A percentile compares a stretch with the other conserved stretches of the same genome.
Evolutionary conservation across 1,140 invertebrate genomes (phyloP).

Genomic region (Uloborus diversus): DNA sequence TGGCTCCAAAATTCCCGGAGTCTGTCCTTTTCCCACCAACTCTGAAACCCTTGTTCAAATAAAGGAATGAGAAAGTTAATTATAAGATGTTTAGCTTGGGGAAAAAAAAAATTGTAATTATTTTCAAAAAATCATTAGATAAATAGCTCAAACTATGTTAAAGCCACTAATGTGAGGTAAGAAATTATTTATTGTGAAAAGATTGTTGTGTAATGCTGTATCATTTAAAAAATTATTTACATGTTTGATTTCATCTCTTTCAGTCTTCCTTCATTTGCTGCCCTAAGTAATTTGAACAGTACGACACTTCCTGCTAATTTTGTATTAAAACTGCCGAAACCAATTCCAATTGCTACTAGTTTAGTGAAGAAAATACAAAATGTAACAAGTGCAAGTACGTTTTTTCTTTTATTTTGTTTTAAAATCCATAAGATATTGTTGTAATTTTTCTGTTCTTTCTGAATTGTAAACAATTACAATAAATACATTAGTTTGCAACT

Average conservation of each 20-base stretch:
- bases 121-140: too few relatives aligned
- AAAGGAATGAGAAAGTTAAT: too few relatives aligned
- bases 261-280: conserved; percentile 79
- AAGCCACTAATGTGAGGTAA: too few relatives aligned
- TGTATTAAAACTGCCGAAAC: conserved; percentile 84
- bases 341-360: conserved; percentile 83
- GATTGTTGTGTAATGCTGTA: too few relatives aligned
- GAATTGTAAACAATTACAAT: not conserved
- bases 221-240: not conserved
- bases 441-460: not conserved
- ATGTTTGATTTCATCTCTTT: not conserved
- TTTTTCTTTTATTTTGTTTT: conserved; percentile 32
- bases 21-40: too few relatives aligned
- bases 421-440: not conserved
- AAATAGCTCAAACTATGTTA: too few relatives aligned
- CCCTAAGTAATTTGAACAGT: conserved; percentile 83
- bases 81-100: too few relatives aligned
- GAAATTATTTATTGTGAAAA: too few relatives aligned
- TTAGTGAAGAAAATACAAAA: conserved; percentile 77
- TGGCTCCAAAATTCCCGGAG: too few relatives aligned
- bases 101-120: too few relatives aligned
- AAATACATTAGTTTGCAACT: too few relatives aligned
- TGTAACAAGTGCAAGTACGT: conserved; percentile 69
- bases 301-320: conserved; percentile 89
- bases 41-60: too few relatives aligned